Evolutionary conservation across 2,888 invertebrate species (phyloP).

Genomic region (Galerucella pusilla): DNA sequence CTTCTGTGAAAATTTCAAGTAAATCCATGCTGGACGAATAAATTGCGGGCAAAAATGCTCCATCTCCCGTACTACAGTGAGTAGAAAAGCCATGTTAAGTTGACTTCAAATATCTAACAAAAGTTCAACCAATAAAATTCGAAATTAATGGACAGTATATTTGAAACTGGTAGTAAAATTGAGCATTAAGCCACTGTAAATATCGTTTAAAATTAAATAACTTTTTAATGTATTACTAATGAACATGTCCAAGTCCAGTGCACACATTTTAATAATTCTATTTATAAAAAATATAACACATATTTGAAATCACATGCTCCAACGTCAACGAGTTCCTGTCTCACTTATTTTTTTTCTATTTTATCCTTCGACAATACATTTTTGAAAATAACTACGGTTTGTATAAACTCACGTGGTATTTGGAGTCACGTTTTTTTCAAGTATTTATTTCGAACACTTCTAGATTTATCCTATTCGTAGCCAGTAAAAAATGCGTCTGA

Average conservation of each 20-base stretch:
- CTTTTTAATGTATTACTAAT: background rate
- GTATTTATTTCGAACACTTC: conserved; percentile 8
- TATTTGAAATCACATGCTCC: conserved; percentile 39
- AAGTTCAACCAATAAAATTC: no score
- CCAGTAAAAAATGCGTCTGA: background rate
- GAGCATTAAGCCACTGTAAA: background rate
- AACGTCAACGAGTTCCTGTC: conserved; percentile 33
- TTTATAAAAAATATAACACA: conserved; percentile 19
- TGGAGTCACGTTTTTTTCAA: conserved; percentile 26
- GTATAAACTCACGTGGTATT: conserved; percentile 19
- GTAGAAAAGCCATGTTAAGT: no score
- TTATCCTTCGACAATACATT: conserved; percentile 30
- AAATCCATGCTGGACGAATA: no score
- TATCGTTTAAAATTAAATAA: background rate
- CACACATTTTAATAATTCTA: conserved; percentile 22
- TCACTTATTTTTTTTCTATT: conserved; percentile 25
- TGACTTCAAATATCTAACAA: no score
- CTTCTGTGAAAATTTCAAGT: no score
- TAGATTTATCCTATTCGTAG: background rate
- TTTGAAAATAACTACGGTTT: conserved; percentile 26
- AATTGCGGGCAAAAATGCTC: no score
- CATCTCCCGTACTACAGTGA: no score
- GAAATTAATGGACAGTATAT: background rate
- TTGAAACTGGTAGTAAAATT: background rate
- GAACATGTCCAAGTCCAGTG: background rate